phyloP scores from a whole-genome alignment of 2,113 vertebrate species.

The Triplophysa rosa region DNA sequence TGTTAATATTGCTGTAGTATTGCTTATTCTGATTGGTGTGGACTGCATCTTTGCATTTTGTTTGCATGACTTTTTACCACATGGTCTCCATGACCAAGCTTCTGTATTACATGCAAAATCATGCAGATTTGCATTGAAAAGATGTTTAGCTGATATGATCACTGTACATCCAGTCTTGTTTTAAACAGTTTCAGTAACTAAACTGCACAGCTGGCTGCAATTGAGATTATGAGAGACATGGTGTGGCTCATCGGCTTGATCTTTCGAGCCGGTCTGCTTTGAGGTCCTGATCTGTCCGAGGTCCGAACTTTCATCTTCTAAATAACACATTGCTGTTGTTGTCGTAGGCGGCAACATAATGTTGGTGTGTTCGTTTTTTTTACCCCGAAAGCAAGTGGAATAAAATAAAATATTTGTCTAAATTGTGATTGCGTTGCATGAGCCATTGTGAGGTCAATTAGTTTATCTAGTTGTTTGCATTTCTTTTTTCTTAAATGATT shows the following conservation, averaged over 20 bases:
- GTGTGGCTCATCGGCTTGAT: constrained; percentile 4
- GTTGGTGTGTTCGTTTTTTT: too few relatives aligned
- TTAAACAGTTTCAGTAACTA: neutral
- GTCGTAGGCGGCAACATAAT: neutral
- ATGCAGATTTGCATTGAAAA: constrained; percentile 7
- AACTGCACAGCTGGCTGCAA: neutral
- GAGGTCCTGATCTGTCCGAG: neutral
- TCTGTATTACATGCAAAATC: constrained; percentile 21
- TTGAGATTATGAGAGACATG: neutral
- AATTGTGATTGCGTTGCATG: too few relatives aligned
- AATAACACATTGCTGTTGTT: constrained; percentile 9
- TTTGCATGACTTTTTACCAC: constrained; percentile 5
- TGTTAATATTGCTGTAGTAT: too few relatives aligned
- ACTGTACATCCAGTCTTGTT: neutral
- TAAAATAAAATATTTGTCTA: too few relatives aligned
- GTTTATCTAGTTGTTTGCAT: too few relatives aligned
- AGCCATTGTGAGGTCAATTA: too few relatives aligned
- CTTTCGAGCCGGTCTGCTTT: neutral
- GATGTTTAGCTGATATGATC: neutral
- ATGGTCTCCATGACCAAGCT: constrained; percentile 13
- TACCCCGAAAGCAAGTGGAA: too few relatives aligned
- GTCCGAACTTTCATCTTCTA: neutral
- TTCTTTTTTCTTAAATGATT: neutral
- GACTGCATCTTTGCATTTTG: constrained; percentile 1
- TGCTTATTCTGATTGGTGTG: too few relatives aligned